phyloP scores from a whole-genome alignment of 1,140 invertebrate species.

The Schlechtendalia chinensis region DNA sequence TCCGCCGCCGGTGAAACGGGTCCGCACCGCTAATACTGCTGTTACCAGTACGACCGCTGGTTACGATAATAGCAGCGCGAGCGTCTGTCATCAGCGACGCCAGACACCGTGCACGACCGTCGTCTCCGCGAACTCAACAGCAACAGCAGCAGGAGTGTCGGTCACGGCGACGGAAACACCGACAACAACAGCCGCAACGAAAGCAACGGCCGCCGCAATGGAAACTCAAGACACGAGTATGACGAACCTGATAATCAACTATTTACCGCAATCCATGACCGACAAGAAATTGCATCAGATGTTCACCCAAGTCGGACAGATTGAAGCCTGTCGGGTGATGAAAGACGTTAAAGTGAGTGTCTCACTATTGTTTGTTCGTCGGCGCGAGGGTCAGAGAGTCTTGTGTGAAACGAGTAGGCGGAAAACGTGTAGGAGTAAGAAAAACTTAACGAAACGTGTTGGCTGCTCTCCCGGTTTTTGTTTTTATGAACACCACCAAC shows the following conservation, averaged over 20 bases:
- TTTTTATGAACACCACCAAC: background rate
- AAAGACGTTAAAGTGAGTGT: conserved; percentile 76
- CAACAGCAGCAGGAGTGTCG: background rate
- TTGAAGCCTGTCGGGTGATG: conserved; percentile 89
- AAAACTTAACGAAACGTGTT: background rate
- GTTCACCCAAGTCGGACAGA: conserved; percentile 81
- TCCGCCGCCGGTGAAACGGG: background rate
- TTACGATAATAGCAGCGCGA: background rate
- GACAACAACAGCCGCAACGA: background rate
- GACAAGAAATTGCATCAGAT: conserved; percentile 86
- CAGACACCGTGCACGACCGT: conserved; percentile 6
- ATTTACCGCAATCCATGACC: conserved; percentile 88
- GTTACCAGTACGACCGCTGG: background rate
- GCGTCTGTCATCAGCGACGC: background rate
- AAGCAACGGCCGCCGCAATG: conserved; percentile 34
- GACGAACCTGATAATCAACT: conserved; percentile 93
- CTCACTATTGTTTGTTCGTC: background rate
- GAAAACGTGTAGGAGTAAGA: background rate
- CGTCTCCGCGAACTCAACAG: background rate
- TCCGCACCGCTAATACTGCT: too few species aligned
- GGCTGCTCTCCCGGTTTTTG: background rate
- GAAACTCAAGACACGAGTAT: conserved; percentile 56
- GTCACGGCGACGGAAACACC: background rate
- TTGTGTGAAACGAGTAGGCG: background rate
- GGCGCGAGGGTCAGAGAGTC: background rate